phyloP scores from a whole-genome alignment of 2,888 invertebrate genomes.

The Platerodrilus igneus region DNA sequence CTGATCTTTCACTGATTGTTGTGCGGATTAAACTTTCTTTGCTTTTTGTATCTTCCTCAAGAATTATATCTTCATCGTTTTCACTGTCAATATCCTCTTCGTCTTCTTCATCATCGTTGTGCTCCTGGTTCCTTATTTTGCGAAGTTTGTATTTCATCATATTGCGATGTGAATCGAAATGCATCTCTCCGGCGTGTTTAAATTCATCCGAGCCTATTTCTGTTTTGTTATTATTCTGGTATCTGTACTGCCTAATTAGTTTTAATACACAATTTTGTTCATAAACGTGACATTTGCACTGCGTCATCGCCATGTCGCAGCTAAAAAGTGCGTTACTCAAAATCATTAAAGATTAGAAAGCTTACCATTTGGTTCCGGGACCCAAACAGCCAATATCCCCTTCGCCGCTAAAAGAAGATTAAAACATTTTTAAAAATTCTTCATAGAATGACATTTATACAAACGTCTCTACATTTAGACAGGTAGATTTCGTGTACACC shows the following conservation, averaged over 20 bases:
- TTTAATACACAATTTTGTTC: constrained; percentile 30
- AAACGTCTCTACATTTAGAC: constrained; percentile 45
- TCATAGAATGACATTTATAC: constrained; percentile 24
- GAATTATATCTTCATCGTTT: constrained; percentile 1
- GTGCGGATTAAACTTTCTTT: too few relatives aligned
- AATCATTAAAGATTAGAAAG: constrained; percentile 7
- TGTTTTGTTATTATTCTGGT: not conserved
- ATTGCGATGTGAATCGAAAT: too few relatives aligned
- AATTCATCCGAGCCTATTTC: not conserved
- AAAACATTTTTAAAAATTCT: constrained; percentile 19
- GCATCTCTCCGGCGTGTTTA: not conserved
- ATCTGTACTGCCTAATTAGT: constrained; percentile 20
- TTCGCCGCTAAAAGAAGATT: constrained; percentile 34
- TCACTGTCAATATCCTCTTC: constrained; percentile 9
- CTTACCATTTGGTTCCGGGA: constrained; percentile 46
- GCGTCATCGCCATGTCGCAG: constrained; percentile 32
- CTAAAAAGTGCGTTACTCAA: constrained; percentile 28
- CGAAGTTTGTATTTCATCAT: not conserved
- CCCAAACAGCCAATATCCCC: constrained; percentile 45
- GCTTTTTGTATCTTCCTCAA: constrained; percentile 3
- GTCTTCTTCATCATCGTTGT: constrained; percentile 6
- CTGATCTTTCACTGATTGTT: too few relatives aligned
- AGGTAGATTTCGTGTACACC: constrained; percentile 37
- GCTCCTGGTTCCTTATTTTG: not conserved
- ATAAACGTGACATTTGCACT: constrained; percentile 36